These are phyloP conservation scores for Octomys mimax DNA, from an alignment of 2,797 vertebrate genomes.

Conservation along the genomic window DNA sequence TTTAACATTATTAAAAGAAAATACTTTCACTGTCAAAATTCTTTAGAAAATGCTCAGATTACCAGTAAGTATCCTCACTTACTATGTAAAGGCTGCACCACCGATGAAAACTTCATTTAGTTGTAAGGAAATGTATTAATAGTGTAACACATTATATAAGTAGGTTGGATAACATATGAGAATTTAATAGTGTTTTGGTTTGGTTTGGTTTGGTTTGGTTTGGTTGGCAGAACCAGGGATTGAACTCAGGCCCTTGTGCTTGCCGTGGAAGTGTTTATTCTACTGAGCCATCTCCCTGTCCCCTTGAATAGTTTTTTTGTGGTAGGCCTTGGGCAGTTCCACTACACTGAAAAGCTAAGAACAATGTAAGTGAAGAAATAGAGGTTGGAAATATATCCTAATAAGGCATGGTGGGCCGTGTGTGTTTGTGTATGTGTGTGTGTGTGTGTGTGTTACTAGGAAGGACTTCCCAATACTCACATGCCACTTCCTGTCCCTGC, in stretches of 20 bases:
- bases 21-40: background rate
- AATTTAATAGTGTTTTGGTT: background rate
- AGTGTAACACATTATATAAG: background rate
- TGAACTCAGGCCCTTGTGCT: too few species aligned
- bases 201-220: too few species aligned
- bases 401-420: background rate
- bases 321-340: background rate
- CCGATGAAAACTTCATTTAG: slow-evolving; percentile 13
- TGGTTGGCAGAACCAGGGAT: too few species aligned
- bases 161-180: background rate
- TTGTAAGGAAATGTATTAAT: slow-evolving; percentile 21
- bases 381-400: background rate
- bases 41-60: slow-evolving; percentile 25
- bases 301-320: background rate
- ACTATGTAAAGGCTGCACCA: background rate
- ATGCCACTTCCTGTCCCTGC: background rate
- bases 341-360: background rate
- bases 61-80: background rate
- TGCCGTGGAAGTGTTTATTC: too few species aligned
- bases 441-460: background rate
- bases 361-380: background rate
- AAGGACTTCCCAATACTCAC: background rate
- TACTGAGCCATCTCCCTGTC: too few species aligned
- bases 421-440: too few species aligned
- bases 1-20: slow-evolving; percentile 16